Evolutionary conservation across 2,797 vertebrate genomes (phyloP).

Genomic region (Nothura maculosa): DNA sequence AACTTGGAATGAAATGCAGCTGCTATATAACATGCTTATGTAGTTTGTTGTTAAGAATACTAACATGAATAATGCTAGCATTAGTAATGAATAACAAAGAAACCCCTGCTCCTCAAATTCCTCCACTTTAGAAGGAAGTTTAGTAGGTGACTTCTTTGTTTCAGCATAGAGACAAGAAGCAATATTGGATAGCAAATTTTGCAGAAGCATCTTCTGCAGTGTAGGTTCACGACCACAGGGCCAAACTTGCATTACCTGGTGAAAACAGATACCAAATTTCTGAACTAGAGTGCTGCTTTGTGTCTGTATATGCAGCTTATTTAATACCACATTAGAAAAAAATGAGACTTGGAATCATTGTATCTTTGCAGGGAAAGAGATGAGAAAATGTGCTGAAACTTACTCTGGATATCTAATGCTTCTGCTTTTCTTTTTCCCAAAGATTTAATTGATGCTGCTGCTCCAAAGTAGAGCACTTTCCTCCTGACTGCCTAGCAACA

Average conservation of each 20-base stretch:
- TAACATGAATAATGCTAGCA: rapidly evolving
- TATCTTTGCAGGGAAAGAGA: background rate
- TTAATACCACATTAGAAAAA: background rate
- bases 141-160: background rate
- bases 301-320: background rate
- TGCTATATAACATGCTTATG: background rate
- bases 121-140: background rate
- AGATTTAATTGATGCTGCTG: conserved; percentile 28
- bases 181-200: background rate
- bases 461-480: conserved; percentile 39
- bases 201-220: background rate
- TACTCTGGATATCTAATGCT: background rate
- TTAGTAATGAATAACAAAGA: conserved; percentile 21
- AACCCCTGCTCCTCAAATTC: conserved; percentile 17
- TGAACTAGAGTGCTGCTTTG: background rate
- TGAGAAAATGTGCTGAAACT: background rate
- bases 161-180: background rate
- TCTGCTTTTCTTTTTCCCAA: background rate
- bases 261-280: background rate
- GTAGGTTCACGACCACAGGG: background rate
- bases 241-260: background rate
- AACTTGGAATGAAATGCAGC: background rate
- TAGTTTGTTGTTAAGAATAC: background rate
- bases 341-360: background rate
- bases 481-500: conserved; percentile 16